Percentiles rank a stretch among this genome's conserved stretches.
Evolutionary conservation across 2,797 vertebrate genomes (phyloP).

Genomic region (Tinamus major): DNA sequence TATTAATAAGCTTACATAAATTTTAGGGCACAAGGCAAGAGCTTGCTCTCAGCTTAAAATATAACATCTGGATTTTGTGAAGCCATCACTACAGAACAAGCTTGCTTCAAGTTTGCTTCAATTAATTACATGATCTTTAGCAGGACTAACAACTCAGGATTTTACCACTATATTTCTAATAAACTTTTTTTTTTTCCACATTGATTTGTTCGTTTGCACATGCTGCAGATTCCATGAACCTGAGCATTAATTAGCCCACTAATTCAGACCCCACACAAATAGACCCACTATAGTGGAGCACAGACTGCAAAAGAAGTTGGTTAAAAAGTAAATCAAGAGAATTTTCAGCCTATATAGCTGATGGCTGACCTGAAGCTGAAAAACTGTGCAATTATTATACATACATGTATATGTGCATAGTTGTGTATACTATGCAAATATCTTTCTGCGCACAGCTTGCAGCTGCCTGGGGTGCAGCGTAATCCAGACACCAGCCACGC

Average conservation of each 20-base stretch:
- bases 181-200: not conserved
- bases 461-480: not conserved
- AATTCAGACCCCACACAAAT: not conserved
- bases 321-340: not conserved
- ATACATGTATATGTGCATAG: not conserved
- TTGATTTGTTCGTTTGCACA: not conserved
- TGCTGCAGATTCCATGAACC: not conserved
- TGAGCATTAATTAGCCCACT: not conserved
- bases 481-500: not conserved
- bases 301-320: not conserved
- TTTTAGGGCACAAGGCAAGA: not conserved
- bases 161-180: not conserved
- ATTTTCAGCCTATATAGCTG: not conserved
- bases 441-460: not conserved
- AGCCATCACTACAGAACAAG: not conserved
- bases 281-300: not conserved
- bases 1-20: constrained; percentile 57
- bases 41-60: not conserved
- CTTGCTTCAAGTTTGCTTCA: not conserved
- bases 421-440: not conserved
- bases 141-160: not conserved
- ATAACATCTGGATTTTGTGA: not conserved
- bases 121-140: not conserved
- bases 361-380: not conserved
- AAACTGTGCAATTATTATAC: not conserved